Evolutionary conservation across 1,140 invertebrate species (phyloP), one percentile per base, ranked within the genome.

Genomic region (Drosophila bifasciata): DNA sequence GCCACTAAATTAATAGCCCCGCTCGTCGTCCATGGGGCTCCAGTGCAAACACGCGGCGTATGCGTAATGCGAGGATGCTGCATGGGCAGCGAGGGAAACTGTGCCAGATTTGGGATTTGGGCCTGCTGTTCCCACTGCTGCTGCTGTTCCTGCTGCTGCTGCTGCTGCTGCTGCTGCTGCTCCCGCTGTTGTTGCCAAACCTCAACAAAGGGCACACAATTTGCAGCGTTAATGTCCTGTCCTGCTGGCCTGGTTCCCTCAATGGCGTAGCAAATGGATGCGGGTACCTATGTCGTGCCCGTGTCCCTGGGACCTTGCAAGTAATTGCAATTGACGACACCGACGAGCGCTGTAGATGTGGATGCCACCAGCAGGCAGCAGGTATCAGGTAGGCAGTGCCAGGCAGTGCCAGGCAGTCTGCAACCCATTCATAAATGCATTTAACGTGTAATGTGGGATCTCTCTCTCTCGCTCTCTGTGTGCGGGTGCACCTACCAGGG

Each of bases 121-220:
- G 40, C 39, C 48, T 32, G 25, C 16, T 39, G 19, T 17, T 23
- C 16, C 25, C 43, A 0, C 3, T 5, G 7, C 25, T 75, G 59
- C 7, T 52, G 16, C 40, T 58, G 56, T 55, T 41, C 32, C 32
- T 43, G 44, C 66, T 32, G 28, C 28, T 3, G 28, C 28, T 32
- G 8, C 28, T 48, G 39, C 43, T 32, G 21, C 16, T 39, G 19
- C 25, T 21, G 21, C 36, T 48, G 1, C 3, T 9, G 13, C 19
- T 75, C n/a, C n/a, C n/a, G 64, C 19, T 52, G 19, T 44, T 57
- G 56, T 55, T 41, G 52, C 32, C 48, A 48, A 76, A 77, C 78
- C 83, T 44, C 83, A 88, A 79, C 83, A 88, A 88, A 88, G 70
- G 70, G 79, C 84, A 73, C 62, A 86, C 83, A 86, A 86, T 86